Conservation (phyloP, 2,888 invertebrate genomes). For the Drosophila fungiperda region DNA sequence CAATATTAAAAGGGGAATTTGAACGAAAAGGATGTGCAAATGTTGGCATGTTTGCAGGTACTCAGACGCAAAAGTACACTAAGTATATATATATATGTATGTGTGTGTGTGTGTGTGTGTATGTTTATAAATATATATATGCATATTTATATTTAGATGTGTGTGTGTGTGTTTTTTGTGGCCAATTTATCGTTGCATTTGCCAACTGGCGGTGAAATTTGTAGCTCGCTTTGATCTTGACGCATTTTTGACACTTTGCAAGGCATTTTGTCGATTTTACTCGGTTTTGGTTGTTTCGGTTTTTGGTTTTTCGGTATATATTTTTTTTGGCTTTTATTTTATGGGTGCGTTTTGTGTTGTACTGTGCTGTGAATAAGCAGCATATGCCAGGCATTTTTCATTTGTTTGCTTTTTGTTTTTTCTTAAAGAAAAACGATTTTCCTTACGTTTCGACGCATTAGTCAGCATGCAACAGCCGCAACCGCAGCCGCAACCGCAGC, state of each 20-base stretch:
- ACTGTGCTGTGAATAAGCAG: slow-evolving; percentile 42
- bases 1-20: background rate
- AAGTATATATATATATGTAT: background rate
- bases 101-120: slow-evolving; percentile 15
- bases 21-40: slow-evolving; percentile 13
- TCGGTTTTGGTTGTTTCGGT: slow-evolving; percentile 30
- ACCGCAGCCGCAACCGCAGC: slow-evolving; percentile 36
- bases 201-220: slow-evolving; percentile 71
- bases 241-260: slow-evolving; percentile 76
- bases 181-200: slow-evolving; percentile 76
- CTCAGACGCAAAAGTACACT: background rate
- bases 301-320: slow-evolving; percentile 22
- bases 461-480: slow-evolving; percentile 64
- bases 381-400: slow-evolving; percentile 68
- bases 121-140: background rate
- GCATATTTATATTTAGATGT: background rate
- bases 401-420: slow-evolving; percentile 26
- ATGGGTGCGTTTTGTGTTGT: slow-evolving; percentile 17
- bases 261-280: slow-evolving; percentile 69
- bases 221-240: slow-evolving; percentile 73
- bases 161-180: slow-evolving; percentile 35
- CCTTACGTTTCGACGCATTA: slow-evolving; percentile 65
- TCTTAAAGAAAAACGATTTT: slow-evolving; percentile 44
- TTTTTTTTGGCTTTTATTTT: slow-evolving; percentile 33
- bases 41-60: background rate